Conservation (phyloP, 30 jellyfish, hydroid and myxozoan species). For the Turritopsis rubra region DNA sequence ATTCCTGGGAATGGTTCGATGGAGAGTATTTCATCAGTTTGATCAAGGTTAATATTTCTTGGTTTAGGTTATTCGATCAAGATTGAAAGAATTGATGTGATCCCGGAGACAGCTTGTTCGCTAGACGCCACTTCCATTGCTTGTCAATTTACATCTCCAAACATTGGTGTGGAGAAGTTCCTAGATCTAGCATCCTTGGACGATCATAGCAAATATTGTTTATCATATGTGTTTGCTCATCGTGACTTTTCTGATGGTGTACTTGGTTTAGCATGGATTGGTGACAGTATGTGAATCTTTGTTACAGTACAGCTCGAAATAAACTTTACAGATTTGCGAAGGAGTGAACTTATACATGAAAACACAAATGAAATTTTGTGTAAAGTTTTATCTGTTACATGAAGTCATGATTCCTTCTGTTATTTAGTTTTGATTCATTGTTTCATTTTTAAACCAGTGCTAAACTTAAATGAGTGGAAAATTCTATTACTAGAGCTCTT, state of each 20-base stretch:
- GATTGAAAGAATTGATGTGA: constrained; percentile 65
- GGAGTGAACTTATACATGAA: background rate
- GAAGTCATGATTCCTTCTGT: background rate
- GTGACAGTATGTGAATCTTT: constrained; percentile 46
- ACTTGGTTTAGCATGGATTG: constrained; percentile 97
- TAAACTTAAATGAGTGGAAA: too few relatives aligned
- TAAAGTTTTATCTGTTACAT: too few relatives aligned
- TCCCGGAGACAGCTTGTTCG: constrained; percentile 33
- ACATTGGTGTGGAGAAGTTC: constrained; percentile 92
- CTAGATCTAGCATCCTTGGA: constrained; percentile 74
- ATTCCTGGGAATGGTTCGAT: too few relatives aligned
- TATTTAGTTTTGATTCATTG: too few relatives aligned
- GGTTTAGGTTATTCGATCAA: constrained; percentile 53
- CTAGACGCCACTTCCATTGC: constrained; percentile 1
- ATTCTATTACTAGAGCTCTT: too few relatives aligned
- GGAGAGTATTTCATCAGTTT: background rate
- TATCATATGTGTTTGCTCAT: constrained; percentile 82
- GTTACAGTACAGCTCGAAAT: background rate
- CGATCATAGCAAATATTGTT: constrained; percentile 68
- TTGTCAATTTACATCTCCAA: constrained; percentile 40
- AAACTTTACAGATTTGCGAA: too few relatives aligned
- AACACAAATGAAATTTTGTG: background rate
- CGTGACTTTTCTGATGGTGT: constrained; percentile 97
- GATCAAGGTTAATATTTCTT: background rate
- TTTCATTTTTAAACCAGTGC: too few relatives aligned